These are phyloP conservation scores for Tapirus indicus DNA, from an alignment of 2,797 vertebrate species.

Conservation along the genomic window DNA sequence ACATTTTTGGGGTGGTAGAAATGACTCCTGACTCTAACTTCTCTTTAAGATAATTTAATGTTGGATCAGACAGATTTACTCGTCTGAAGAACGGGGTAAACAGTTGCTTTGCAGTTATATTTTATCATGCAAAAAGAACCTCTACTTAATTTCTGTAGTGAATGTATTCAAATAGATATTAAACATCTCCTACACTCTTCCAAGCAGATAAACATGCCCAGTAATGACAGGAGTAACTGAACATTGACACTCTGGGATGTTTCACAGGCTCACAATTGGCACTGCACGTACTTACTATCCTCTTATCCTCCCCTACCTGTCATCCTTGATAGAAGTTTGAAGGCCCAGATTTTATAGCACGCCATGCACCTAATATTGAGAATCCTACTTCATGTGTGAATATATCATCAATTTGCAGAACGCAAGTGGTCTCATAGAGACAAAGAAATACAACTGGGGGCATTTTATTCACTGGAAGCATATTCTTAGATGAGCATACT, in stretches of 20 bases:
- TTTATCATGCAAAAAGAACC: slow-evolving; percentile 68
- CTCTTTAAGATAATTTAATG: slow-evolving; percentile 45
- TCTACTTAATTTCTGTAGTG: slow-evolving; percentile 57
- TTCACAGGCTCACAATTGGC: background rate
- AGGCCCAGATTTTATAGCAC: slow-evolving; percentile 49
- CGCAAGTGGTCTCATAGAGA: slow-evolving; percentile 73
- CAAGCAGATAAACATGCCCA: slow-evolving; percentile 58
- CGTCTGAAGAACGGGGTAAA: slow-evolving; percentile 35
- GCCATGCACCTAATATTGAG: slow-evolving; percentile 54
- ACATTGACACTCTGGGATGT: background rate
- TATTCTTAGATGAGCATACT: slow-evolving; percentile 47
- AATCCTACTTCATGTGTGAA: slow-evolving; percentile 48
- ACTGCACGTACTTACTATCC: background rate
- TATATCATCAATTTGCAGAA: slow-evolving; percentile 57
- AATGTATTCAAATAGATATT: slow-evolving; percentile 56
- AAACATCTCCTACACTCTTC: slow-evolving; percentile 49
- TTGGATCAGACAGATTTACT: slow-evolving; percentile 49
- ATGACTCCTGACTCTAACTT: slow-evolving; percentile 24
- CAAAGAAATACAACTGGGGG: slow-evolving; percentile 55
- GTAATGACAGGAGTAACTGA: slow-evolving; percentile 29
- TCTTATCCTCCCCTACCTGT: background rate
- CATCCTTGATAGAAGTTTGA: slow-evolving; percentile 31
- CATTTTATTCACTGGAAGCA: slow-evolving; percentile 56
- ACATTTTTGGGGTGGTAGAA: slow-evolving; percentile 54
- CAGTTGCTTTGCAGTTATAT: slow-evolving; percentile 59